Evolutionary conservation across 2,888 invertebrate species (phyloP).

Genomic region (Achlya flavicornis): DNA sequence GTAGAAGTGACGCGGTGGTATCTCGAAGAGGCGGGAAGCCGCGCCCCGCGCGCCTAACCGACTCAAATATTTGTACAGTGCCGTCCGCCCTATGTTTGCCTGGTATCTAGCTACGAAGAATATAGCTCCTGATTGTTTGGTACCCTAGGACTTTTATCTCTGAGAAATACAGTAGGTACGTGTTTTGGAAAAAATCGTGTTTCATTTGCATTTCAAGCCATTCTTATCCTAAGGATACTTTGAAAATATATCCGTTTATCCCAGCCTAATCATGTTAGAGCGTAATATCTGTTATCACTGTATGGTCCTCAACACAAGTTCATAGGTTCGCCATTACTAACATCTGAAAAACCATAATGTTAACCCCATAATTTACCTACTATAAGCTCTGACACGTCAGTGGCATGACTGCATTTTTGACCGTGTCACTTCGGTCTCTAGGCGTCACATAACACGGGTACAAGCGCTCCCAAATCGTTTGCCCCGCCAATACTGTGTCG

Average conservation of each 20-base stretch:
- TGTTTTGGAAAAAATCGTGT: not conserved
- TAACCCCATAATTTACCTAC: too few relatives aligned
- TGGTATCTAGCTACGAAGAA: slow-evolving; percentile 47
- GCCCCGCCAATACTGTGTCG: slow-evolving; percentile 69
- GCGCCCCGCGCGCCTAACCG: slow-evolving; percentile 47
- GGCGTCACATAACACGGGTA: slow-evolving; percentile 36
- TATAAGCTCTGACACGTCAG: too few relatives aligned
- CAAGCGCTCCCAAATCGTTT: slow-evolving; percentile 23
- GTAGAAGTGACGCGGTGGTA: slow-evolving; percentile 46
- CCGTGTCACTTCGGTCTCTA: slow-evolving; percentile 23
- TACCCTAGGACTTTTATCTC: slow-evolving; percentile 21
- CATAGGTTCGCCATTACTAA: too few relatives aligned
- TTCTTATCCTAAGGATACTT: too few relatives aligned
- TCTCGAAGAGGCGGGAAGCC: slow-evolving; percentile 45
- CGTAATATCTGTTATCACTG: too few relatives aligned
- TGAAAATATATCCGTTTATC: too few relatives aligned
- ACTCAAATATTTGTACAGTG: slow-evolving; percentile 60
- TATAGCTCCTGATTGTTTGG: slow-evolving; percentile 52
- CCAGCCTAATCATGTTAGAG: too few relatives aligned
- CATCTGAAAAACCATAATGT: too few relatives aligned
- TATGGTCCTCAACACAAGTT: too few relatives aligned
- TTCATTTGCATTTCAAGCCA: too few relatives aligned
- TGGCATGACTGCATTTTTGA: not conserved
- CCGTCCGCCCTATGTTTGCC: slow-evolving; percentile 60
- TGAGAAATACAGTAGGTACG: not conserved